A percentile compares a stretch with the other conserved stretches of the same genome.
Conservation (phyloP, 2,113 vertebrate genomes). For the Zosterops japonicus region DNA sequence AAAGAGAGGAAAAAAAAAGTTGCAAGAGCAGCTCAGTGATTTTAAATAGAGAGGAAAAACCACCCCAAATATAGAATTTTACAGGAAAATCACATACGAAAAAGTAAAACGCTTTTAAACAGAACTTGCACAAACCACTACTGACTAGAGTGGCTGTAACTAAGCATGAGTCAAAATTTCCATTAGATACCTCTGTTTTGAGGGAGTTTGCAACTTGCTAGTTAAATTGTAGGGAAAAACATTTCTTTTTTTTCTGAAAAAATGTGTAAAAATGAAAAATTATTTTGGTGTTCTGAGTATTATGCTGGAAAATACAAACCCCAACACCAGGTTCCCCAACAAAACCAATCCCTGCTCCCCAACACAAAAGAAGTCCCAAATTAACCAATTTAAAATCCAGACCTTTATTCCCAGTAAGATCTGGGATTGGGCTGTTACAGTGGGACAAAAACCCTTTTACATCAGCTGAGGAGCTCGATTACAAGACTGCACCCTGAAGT, state of each 20-base stretch:
- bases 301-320: neutral
- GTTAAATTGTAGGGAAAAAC: neutral
- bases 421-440: neutral
- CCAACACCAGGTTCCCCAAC: neutral
- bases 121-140: neutral
- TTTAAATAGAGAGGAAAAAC: neutral
- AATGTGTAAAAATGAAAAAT: neutral
- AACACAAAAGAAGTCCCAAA: neutral
- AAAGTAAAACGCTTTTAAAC: neutral
- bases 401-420: neutral
- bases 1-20: neutral
- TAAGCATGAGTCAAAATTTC: neutral
- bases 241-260: neutral
- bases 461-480: neutral
- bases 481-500: neutral
- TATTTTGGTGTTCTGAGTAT: neutral
- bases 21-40: neutral
- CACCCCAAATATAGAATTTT: neutral
- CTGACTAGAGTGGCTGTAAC: neutral
- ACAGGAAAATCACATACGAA: neutral
- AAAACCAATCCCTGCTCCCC: neutral
- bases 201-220: neutral
- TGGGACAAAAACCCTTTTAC: fast-evolving
- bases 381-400: neutral
- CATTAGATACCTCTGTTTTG: neutral